Evolutionary conservation across 2,113 vertebrate genomes (phyloP), one percentile per base, ranked within the genome.

Genomic region (Eptesicus fuscus): DNA sequence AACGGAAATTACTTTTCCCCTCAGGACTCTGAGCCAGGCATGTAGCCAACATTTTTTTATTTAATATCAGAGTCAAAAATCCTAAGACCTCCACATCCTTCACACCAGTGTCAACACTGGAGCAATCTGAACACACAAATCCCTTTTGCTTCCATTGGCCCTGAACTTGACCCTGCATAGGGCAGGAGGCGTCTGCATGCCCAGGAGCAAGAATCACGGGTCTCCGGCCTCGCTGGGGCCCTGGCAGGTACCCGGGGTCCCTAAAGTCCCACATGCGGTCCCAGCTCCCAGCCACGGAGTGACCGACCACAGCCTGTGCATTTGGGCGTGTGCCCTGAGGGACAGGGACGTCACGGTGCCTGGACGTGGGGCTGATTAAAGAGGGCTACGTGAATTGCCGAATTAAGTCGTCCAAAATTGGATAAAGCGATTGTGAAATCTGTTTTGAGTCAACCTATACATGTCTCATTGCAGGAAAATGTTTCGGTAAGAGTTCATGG

Each of bases 381-480:
- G 89, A 84, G 97, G 96, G 97, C 98, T 98, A 97, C 17, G 51
- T 37, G 95, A 93, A 97, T 96, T 97, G 98, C 93, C 96, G 98
- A 97, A 98, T 98, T 98, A 98, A 98, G 97, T 96, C 93, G 74
- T 98, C 98, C 97, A 97, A 98, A 98, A 98, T 97, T 9, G 97
- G 98, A 98, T 98, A 98, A 98, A 98, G 98, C 74, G 94, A 98
- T 98, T 98, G 96, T 94, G 96, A 98, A 98, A 98, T 98, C 98
- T 98, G 98, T 98, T 98, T 98, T 97, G 98, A 98, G 98, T 98
- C 98, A 98, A 98, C 98, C 98, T 98, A 98, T 97, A 96, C 98
- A 93, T 97, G 98, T 98, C 97, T 98, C 95, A 96, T 96, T 98
- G 97, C 97, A 96, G 97, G 97, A 98, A 98, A 98, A 98, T 97